Base-by-base conservation (phyloP, 2,797 vertebrate species). In the Mastacembelus armatus region DNA sequence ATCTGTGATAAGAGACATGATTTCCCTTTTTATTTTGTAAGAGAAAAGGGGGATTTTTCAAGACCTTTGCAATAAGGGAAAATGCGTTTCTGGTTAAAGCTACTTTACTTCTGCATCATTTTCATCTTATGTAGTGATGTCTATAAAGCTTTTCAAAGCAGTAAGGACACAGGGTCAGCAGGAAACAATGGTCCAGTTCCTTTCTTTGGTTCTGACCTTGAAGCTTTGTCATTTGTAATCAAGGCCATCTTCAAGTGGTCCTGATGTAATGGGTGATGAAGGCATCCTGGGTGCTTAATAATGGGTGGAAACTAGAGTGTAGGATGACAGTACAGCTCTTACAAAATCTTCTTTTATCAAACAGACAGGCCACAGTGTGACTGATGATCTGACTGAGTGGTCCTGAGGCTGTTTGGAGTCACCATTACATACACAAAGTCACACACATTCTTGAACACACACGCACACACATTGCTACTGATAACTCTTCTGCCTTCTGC, bases 271-370 rank as follows among this genome's bases (percentile, higher is more conserved):
- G 75, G 56, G 63, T 66, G 78, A 74, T 52, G 63, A 80, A 65
- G 59, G 15, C 49, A 3, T 75, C 73, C 49, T 64, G 68, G 57
- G 66, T 63, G 45, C 60, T 76, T 50, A 50, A 83, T 85, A 86
- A 86, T 74, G 72, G 67, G 42, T 59, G 55, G 74, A 73, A 83
- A 72, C 69, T 54, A 50, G 47, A 81, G 80, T 16, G 11, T 26
- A 65, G 55, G 71, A 76, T 80, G 83, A 85, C 81, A 78, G 63
- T 11, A 59, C 63, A 57, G 66, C 60, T 66, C 42, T 51, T 74
- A 59, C 62, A 58, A 77, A 77, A 80, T 49, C 32, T 60, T 74
- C 38, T 66, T 66, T 71, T 88, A 80, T 88, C 78, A 88, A 66
- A 74, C 61, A 84, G 81, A 88, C 43, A 29, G 58, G 76, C 85